These are phyloP conservation scores for Taenioides sp. DNA, from an alignment of 2,797 vertebrate species.

Conservation along the genomic window DNA sequence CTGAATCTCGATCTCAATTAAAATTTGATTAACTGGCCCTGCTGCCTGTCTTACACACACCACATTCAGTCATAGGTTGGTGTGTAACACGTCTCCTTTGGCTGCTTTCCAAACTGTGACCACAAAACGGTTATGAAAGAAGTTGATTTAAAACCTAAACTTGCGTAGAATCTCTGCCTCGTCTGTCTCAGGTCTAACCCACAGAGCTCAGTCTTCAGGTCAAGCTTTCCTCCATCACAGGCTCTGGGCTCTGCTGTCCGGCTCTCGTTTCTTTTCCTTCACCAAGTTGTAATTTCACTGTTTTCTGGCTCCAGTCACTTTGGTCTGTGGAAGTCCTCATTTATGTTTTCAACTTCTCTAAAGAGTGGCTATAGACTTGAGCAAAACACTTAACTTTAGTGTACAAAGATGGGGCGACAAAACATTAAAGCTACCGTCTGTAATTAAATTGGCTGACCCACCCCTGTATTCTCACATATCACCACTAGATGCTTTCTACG, in stretches of 20 bases:
- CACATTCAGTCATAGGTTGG: too few species aligned
- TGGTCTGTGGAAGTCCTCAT: constrained; percentile 48
- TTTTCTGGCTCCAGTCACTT: constrained; percentile 19
- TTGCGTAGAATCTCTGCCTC: constrained; percentile 63
- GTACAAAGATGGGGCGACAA: neutral
- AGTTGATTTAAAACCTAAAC: neutral
- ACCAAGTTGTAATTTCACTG: constrained; percentile 25
- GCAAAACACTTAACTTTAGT: constrained; percentile 38
- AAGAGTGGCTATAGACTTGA: constrained; percentile 47
- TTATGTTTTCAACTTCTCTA: constrained; percentile 37
- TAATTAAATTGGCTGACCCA: too few species aligned
- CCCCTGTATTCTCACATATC: too few species aligned
- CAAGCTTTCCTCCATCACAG: constrained; percentile 29
- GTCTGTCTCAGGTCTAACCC: constrained; percentile 46
- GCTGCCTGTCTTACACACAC: too few species aligned
- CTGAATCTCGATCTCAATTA: too few species aligned
- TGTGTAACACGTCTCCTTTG: neutral
- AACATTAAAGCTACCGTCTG: neutral
- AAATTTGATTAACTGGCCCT: too few species aligned
- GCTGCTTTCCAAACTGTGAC: neutral
- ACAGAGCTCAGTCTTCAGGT: constrained; percentile 8
- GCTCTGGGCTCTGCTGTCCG: constrained; percentile 15
- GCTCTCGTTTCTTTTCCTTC: constrained; percentile 42
- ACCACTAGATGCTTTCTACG: too few species aligned
- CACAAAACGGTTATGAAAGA: neutral